A percentile compares a stretch with the other conserved stretches of the same genome.
Evolutionary conservation across 2,888 invertebrate species (phyloP).

Genomic region (Sipunculus nudus): DNA sequence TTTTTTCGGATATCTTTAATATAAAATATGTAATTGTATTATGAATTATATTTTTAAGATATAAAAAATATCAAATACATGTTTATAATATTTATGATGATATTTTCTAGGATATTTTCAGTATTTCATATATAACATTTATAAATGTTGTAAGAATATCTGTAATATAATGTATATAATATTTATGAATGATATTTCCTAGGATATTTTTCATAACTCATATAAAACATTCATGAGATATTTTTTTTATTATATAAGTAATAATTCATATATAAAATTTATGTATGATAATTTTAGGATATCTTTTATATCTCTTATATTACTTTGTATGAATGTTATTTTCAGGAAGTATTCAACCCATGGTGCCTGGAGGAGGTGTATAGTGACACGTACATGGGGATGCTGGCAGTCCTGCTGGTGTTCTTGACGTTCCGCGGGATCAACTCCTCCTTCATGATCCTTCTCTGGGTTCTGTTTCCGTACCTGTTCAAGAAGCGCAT

Average conservation of each 20-base stretch:
- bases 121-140: no score
- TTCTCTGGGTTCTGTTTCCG: slow-evolving; percentile 73
- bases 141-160: no score
- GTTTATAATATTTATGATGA: no score
- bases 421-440: slow-evolving; percentile 72
- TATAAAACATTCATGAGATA: neutral
- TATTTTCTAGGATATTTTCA: no score
- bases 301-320: neutral
- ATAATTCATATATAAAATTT: neutral
- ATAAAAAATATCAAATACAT: no score
- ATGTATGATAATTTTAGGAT: neutral
- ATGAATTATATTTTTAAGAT: no score
- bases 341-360: slow-evolving; percentile 17
- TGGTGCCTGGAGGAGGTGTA: slow-evolving; percentile 64
- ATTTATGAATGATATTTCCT: no score
- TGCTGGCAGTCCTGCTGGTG: slow-evolving; percentile 72
- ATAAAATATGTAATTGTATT: no score
- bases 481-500: slow-evolving; percentile 70
- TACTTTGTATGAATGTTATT: neutral
- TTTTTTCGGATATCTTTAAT: no score
- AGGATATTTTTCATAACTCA: no score
- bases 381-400: slow-evolving; percentile 67
- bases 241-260: neutral
- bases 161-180: no score
- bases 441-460: slow-evolving; percentile 72